Evolutionary conservation across 1,140 invertebrate species (phyloP).

Genomic region (Pseudomyrmex cubaensis): DNA sequence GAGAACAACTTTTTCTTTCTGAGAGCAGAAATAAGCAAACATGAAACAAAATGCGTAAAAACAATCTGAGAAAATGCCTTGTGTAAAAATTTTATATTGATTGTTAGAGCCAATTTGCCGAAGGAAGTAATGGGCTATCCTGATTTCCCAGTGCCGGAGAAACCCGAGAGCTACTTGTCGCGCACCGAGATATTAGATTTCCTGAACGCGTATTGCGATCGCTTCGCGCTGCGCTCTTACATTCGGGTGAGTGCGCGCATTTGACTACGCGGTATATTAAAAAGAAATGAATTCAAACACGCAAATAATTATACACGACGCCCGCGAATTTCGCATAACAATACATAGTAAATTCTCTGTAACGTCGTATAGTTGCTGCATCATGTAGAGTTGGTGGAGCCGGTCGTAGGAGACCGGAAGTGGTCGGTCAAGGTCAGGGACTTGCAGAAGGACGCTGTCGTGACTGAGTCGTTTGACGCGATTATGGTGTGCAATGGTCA

Average conservation of each 20-base stretch:
- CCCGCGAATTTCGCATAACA: neutral
- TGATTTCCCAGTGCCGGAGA: slow-evolving; percentile 90
- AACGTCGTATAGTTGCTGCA: slow-evolving; percentile 86
- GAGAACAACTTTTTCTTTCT: slow-evolving; percentile 48
- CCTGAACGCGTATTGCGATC: slow-evolving; percentile 91
- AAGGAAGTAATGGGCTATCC: slow-evolving; percentile 93
- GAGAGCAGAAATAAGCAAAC: no score
- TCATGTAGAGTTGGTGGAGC: slow-evolving; percentile 87
- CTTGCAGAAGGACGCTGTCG: slow-evolving; percentile 85
- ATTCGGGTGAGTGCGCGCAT: slow-evolving; percentile 88
- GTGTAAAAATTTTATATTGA: neutral
- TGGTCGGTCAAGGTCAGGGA: slow-evolving; percentile 89
- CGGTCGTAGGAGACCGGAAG: slow-evolving; percentile 80
- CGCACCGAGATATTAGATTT: slow-evolving; percentile 93
- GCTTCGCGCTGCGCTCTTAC: slow-evolving; percentile 88
- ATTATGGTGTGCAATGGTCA: slow-evolving; percentile 95
- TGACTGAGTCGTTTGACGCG: slow-evolving; percentile 89
- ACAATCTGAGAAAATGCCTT: neutral
- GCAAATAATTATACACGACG: neutral
- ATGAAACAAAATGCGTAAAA: no score
- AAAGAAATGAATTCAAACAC: neutral
- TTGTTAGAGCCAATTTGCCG: slow-evolving; percentile 91
- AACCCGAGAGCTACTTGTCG: slow-evolving; percentile 91
- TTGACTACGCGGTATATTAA: neutral
- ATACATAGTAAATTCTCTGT: neutral